Base-by-base conservation (phyloP, 2,113 vertebrate genomes). In the Podarcis raffonei region DNA sequence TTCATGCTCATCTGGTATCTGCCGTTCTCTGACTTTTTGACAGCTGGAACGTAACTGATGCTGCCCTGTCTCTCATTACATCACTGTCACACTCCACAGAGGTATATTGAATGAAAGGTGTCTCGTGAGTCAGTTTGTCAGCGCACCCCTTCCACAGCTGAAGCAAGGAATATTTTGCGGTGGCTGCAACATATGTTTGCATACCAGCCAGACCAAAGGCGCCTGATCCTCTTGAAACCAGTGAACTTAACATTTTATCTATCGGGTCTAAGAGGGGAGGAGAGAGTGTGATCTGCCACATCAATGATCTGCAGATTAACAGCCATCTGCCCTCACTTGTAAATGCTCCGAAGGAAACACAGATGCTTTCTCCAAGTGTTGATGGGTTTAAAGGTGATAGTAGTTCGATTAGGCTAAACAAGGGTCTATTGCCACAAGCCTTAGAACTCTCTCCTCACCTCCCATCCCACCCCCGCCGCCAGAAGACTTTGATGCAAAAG, bases 21-120 rank as follows among this genome's bases (percentile, higher is more conserved):
- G 89, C 65, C 84, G 30, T 53, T 53, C 83, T 95, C 95, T 86
- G 89, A 92, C 92, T 94, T 94, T 75, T 84, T 96, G 96, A 97
- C 96, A 96, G 94, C 91, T 94, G 74, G 18, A 92, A 76, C 78
- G 85, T 92, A 96, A 96, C 89, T 95, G 96, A 95, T 91, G 95
- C 85, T 92, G 95, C 89, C 87, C 88, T 89, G 92, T 91, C 87
- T 91, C 84, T 92, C 91, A 69, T 20, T n/a, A 53, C 71, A 90
- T 89, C 77, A 35, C 69, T 94, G 87, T 89, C 75, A 89, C 1
- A 27, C 83, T 88, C 66, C 39, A 87, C 84, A 93, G 93, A 18
- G 0, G 2, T 25, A 57, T 85, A 87, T 85, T 22, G 89, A 87
- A 27, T 42, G 69, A 5, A 88, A 94, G 48, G 11, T 87, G 80